Evolutionary conservation across 2,888 invertebrate genomes (phyloP), one percentile per base, ranked within the genome.

Genomic region (Apoda limacodes): DNA sequence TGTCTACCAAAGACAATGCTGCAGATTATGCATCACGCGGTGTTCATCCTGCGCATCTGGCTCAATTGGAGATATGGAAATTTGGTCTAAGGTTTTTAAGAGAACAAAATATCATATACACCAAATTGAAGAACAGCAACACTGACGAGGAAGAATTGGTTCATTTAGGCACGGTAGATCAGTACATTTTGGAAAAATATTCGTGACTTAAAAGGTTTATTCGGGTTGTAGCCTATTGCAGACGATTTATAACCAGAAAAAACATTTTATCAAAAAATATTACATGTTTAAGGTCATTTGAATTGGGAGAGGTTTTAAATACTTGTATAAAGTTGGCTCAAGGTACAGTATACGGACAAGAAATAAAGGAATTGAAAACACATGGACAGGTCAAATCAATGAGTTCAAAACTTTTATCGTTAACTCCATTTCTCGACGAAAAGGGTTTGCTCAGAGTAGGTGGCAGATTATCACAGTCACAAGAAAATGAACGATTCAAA

Each of bases 191-290:
- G 2, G 15, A 21, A 13, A 33, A 95, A 22, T 82, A 81, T 13
- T 33, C 33, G 2, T 33, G 28, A 15, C 33, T 33, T n/a, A 11
- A 28, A 95, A 95, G 2, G 93, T 95, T 60, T 95, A 92, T 28
- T 12, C 28, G 33, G 5, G 25, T 33, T 9, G 19, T 33, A 13
- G 28, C 33, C 11, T 28, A 28, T 23, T 32, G 32, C 9, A 24
- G 28, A 17, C 12, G 32, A n/a, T 24, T 32, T 12, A 12, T 26
- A 1, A 22, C 13, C 19, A 19, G 10, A 9, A 21, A 7, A 13
- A 12, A 19, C 9, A 13, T 3, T 17, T 9, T 7, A n/a, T 14
- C 3, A 24, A 9, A 2, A 23, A 10, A n/a, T 6, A 4, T 3
- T 6, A 9, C 4, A 10, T 11, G 13, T 24, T 24, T 30, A 17